Percentiles rank a stretch among this genome's conserved stretches.
Conservation (phyloP, 2,888 invertebrate genomes). For the Epinotia ramella region DNA sequence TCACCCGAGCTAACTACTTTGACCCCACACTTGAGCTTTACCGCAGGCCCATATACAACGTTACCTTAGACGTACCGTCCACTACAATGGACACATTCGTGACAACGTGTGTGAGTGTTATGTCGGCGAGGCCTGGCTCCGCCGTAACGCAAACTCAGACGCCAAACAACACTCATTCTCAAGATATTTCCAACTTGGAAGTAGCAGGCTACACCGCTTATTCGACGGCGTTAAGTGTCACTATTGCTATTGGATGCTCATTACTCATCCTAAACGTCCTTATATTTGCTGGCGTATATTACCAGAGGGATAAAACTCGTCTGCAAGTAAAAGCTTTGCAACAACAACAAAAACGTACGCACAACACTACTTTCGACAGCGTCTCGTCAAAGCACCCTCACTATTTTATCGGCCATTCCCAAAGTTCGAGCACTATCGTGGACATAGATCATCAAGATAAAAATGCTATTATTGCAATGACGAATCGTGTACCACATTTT, state of each 20-base stretch:
- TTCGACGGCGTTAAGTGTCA: constrained; percentile 91
- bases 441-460: constrained; percentile 92
- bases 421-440: constrained; percentile 93
- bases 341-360: constrained; percentile 88
- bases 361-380: constrained; percentile 84
- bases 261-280: constrained; percentile 92
- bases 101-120: constrained; percentile 89
- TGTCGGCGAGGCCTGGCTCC: constrained; percentile 88
- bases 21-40: constrained; percentile 87
- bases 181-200: constrained; percentile 92
- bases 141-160: constrained; percentile 74
- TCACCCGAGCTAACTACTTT: constrained; percentile 88
- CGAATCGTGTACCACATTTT: constrained; percentile 80
- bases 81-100: constrained; percentile 87
- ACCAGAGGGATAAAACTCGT: constrained; percentile 91
- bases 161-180: constrained; percentile 88
- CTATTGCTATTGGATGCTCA: constrained; percentile 93
- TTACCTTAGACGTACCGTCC: constrained; percentile 80
- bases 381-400: constrained; percentile 90
- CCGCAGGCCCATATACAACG: constrained; percentile 85
- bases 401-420: constrained; percentile 91
- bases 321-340: constrained; percentile 91
- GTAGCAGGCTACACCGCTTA: constrained; percentile 91
- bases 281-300: constrained; percentile 94
- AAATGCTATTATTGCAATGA: constrained; percentile 82